Conservation (phyloP, 2,113 vertebrate genomes). For the Origma solitaria region DNA sequence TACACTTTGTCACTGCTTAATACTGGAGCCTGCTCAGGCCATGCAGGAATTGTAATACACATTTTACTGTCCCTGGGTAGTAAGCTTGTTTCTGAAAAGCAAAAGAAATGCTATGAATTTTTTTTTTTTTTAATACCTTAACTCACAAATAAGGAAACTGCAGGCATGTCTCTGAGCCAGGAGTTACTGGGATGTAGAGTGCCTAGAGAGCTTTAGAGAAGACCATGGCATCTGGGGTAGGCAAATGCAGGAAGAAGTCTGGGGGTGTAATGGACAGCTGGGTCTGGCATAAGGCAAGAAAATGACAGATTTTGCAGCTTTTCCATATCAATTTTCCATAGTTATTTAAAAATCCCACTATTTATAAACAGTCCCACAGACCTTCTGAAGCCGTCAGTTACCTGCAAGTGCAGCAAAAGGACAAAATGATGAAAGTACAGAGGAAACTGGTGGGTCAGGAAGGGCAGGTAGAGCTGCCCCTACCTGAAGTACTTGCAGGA, state of each 20-base stretch:
- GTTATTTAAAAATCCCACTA: neutral
- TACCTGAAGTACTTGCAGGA: neutral
- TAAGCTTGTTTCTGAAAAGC: neutral
- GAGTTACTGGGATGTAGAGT: neutral
- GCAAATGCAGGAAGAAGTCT: neutral
- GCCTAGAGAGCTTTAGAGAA: neutral
- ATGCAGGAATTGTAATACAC: neutral
- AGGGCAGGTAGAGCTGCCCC: neutral
- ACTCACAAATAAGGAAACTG: neutral
- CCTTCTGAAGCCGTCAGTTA: neutral
- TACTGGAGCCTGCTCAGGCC: fast-evolving
- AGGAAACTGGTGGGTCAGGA: neutral
- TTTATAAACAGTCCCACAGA: neutral
- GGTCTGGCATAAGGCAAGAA: neutral
- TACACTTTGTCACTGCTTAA: neutral
- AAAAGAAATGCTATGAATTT: neutral
- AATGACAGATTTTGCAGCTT: neutral
- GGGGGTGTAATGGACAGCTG: neutral
- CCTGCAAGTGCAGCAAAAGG: neutral
- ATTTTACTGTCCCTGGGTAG: neutral
- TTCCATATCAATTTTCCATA: neutral
- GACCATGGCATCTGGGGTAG: neutral
- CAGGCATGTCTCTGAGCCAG: neutral
- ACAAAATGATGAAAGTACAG: neutral
- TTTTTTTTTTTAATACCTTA: neutral